phyloP scores from a whole-genome alignment of 1,140 invertebrate genomes.

The Planococcus citri region DNA sequence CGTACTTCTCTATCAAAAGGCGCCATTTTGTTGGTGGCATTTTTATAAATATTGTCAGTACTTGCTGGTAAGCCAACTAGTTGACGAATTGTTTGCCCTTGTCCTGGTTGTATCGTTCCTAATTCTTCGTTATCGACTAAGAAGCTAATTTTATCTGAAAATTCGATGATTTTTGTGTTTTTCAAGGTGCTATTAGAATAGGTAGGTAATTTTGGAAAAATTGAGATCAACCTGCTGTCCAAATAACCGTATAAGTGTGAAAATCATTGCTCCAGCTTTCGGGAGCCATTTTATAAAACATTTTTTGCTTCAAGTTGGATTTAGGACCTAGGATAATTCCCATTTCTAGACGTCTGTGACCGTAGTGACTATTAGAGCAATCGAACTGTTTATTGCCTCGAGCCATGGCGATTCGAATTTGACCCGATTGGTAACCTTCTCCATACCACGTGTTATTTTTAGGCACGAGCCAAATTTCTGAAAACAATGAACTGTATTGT shows the following conservation, averaged over 20 bases:
- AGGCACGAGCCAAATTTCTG: slow-evolving; percentile 27
- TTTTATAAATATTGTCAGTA: too few species aligned
- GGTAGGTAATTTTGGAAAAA: background rate
- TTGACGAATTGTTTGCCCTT: too few species aligned
- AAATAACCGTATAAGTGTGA: slow-evolving; percentile 45
- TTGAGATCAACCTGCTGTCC: slow-evolving; percentile 43
- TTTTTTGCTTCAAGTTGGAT: slow-evolving; percentile 13
- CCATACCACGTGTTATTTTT: slow-evolving; percentile 28
- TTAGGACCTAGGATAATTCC: slow-evolving; percentile 26
- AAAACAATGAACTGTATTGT: too few species aligned
- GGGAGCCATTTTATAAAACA: slow-evolving; percentile 1
- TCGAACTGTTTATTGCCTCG: slow-evolving; percentile 25
- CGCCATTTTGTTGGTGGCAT: too few species aligned
- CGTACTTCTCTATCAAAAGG: too few species aligned
- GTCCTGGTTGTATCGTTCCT: background rate
- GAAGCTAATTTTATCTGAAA: background rate
- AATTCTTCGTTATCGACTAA: background rate
- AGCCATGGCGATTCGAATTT: slow-evolving; percentile 25
- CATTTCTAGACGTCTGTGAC: slow-evolving; percentile 22
- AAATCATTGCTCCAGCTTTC: slow-evolving; percentile 44
- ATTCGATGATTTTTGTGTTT: background rate
- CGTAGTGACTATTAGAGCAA: slow-evolving; percentile 21
- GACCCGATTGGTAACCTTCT: slow-evolving; percentile 25
- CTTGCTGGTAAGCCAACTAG: too few species aligned
- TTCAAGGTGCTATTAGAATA: too few species aligned